phyloP scores from a whole-genome alignment of 1,140 invertebrate genomes.

The Subanguina moxae region DNA sequence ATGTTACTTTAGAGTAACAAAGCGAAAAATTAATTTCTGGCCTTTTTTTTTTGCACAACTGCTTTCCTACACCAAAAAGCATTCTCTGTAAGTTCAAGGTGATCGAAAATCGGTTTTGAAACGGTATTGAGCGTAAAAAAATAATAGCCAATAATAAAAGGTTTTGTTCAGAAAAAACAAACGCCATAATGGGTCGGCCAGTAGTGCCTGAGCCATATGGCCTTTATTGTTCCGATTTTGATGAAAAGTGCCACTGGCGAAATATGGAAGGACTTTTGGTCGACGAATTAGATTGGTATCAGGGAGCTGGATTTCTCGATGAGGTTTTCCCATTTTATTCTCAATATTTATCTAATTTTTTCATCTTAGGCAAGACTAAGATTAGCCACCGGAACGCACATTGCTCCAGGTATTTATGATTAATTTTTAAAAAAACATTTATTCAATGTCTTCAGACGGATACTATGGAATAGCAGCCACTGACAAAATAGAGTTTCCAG shows the following conservation, averaged over 20 bases:
- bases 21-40: no score
- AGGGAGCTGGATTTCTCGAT: constrained; percentile 50
- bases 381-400: constrained; percentile 51
- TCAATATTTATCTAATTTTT: no score
- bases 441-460: constrained; percentile 42
- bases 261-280: constrained; percentile 56
- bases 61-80: no score
- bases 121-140: no score
- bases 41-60: no score
- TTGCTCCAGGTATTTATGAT: constrained; percentile 42
- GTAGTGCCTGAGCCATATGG: constrained; percentile 27
- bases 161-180: constrained; percentile 4
- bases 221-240: constrained; percentile 51
- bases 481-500: constrained; percentile 48
- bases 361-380: constrained; percentile 33
- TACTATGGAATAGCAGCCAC: constrained; percentile 53
- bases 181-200: neutral
- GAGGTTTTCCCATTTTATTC: neutral
- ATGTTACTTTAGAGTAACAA: no score
- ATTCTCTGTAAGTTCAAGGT: no score
- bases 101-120: no score
- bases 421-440: neutral
- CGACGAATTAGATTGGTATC: constrained; percentile 58
- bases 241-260: constrained; percentile 54
- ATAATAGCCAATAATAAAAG: constrained; percentile 4